Evolutionary conservation across 2,888 invertebrate species (phyloP).

Genomic region (Disparrhopalites patrizii): DNA sequence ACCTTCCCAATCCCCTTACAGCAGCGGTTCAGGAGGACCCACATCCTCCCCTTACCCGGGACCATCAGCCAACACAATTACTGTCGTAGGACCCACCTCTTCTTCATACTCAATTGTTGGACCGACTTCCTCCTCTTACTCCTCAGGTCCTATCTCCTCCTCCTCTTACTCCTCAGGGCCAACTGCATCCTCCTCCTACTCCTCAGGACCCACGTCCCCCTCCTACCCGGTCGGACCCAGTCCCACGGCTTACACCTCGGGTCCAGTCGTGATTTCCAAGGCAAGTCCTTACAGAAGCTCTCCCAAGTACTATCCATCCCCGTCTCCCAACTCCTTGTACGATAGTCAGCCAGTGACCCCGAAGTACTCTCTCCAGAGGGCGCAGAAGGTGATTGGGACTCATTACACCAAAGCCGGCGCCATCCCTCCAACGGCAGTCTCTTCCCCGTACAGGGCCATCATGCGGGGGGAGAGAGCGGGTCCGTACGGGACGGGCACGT

Average conservation of each 20-base stretch:
- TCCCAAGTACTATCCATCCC: conserved; percentile 13
- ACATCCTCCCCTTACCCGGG: not conserved
- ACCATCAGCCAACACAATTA: not conserved
- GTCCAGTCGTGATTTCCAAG: no score
- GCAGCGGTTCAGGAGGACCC: not conserved
- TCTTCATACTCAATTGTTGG: not conserved
- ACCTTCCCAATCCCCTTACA: not conserved
- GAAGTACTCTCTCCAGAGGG: not conserved
- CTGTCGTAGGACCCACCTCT: not conserved
- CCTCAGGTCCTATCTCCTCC: not conserved
- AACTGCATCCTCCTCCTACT: not conserved
- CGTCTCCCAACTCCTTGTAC: conserved; percentile 16
- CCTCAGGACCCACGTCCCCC: not conserved
- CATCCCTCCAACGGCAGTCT: not conserved
- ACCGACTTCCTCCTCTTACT: not conserved
- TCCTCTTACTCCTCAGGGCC: not conserved
- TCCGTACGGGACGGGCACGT: not conserved
- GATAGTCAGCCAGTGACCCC: not conserved
- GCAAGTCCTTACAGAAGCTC: conserved; percentile 1
- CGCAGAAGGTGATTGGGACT: not conserved
- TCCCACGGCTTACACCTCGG: no score
- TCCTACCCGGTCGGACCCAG: not conserved
- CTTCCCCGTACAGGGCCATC: conserved; percentile 19
- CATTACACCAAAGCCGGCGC: not conserved
- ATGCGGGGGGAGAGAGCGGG: conserved; percentile 26